Evolutionary conservation across 2,113 vertebrate species (phyloP).

Genomic region (Corydoras maculifer): DNA sequence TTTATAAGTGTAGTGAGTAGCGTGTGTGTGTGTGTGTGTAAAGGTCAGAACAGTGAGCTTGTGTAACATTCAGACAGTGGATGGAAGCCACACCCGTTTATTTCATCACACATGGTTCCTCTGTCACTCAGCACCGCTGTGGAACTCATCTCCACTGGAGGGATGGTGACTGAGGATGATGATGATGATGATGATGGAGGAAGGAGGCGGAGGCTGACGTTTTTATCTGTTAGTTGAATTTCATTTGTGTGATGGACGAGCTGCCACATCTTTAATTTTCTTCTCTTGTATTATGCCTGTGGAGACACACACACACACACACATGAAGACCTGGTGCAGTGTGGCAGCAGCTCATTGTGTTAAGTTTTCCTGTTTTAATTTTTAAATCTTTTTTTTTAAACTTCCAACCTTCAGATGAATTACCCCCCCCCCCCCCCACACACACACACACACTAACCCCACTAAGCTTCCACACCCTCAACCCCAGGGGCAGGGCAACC

Average conservation of each 20-base stretch:
- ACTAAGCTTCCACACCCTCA: no score
- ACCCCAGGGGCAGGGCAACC: no score
- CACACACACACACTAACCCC: no score
- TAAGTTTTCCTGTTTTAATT: no score
- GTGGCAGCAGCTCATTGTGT: no score
- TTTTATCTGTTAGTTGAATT: slow-evolving; percentile 78
- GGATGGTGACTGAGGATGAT: slow-evolving; percentile 10
- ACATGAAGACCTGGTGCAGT: neutral
- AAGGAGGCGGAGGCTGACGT: slow-evolving; percentile 55
- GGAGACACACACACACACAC: slow-evolving; percentile 38
- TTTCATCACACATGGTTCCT: neutral
- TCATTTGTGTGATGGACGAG: slow-evolving; percentile 72
- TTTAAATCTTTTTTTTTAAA: no score
- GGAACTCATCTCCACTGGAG: slow-evolving; percentile 25
- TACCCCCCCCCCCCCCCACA: no score
- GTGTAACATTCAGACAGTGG: slow-evolving; percentile 9
- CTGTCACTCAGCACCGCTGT: slow-evolving; percentile 11
- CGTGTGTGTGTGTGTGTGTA: no score
- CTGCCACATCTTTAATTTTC: slow-evolving; percentile 81
- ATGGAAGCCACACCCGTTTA: neutral
- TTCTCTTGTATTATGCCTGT: slow-evolving; percentile 74
- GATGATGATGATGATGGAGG: neutral
- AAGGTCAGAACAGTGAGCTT: no score
- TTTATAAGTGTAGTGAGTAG: no score
- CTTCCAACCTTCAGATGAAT: no score